Base-by-base conservation (phyloP, 2,888 invertebrate genomes). In the Orthonychiurus folsomi region DNA sequence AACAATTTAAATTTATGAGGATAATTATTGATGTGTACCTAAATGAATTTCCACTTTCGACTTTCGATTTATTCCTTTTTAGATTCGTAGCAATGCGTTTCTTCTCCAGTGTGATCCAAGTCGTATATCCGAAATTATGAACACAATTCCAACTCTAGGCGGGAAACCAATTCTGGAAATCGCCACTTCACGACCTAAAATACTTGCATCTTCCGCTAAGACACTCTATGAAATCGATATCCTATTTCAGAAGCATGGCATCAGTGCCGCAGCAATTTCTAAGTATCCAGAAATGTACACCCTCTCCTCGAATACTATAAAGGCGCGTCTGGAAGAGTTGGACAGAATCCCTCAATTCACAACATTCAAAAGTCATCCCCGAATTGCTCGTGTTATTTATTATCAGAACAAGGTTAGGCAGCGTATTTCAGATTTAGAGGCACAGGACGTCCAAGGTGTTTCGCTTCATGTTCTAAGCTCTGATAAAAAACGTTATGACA, bases 11-110 rank as follows among this genome's bases (percentile, higher is more conserved):
- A n/a, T n/a, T n/a, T n/a, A n/a, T n/a, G n/a, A n/a, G n/a, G n/a
- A n/a, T n/a, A n/a, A n/a, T n/a, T n/a, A n/a, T n/a, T n/a, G n/a
- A n/a, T n/a, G n/a, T n/a, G n/a, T n/a, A n/a, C n/a, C n/a, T n/a
- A n/a, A n/a, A n/a, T n/a, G n/a, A n/a, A n/a, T n/a, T n/a, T n/a
- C n/a, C n/a, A n/a, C n/a, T 37, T 37, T 37, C 9, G 52, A 52
- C 20, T 52, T 52, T n/a, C n/a, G n/a, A n/a, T n/a, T n/a, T n/a
- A n/a, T 69, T 59, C 15, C 56, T 25, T 66, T 61, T 21, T 61
- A 78, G 69, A 80, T 88, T 15, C 77, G 78, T 66, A 81, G 81
- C 63, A 81, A 85, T 76, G 81, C 81, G 0, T 86, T 83, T 68
- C 74, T 88, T 1, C 75, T 86, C 55, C 78, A 81, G 58, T 78